Evolutionary conservation across 2,113 vertebrate species (phyloP).

Genomic region (Sinosuthora webbiana): DNA sequence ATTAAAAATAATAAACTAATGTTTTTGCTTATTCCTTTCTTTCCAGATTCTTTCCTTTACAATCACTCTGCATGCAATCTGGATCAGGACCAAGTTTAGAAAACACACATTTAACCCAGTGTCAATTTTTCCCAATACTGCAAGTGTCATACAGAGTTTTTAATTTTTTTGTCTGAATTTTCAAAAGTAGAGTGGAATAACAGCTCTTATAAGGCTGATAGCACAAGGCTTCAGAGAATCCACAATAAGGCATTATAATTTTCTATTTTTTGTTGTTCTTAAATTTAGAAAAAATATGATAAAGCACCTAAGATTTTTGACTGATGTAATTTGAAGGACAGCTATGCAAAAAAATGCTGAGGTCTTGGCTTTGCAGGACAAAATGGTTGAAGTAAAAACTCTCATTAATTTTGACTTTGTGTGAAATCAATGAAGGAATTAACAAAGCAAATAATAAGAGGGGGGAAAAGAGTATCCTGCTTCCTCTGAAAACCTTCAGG

Average conservation of each 20-base stretch:
- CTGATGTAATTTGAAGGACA: neutral
- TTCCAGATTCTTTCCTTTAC: neutral
- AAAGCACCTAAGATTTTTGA: neutral
- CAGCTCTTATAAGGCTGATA: neutral
- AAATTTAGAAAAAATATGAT: neutral
- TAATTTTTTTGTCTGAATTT: neutral
- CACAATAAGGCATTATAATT: neutral
- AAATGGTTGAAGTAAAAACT: neutral
- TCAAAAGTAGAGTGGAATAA: neutral
- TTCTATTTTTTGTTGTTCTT: neutral
- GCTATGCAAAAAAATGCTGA: neutral
- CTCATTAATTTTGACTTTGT: neutral
- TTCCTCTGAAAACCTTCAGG: neutral
- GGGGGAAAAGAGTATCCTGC: neutral
- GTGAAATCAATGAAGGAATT: neutral
- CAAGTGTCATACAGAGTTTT: neutral
- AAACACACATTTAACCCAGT: neutral
- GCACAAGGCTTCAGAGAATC: neutral
- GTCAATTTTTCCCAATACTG: neutral
- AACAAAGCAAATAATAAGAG: conserved; percentile 25
- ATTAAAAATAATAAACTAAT: neutral
- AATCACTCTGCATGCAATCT: neutral
- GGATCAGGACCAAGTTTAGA: neutral
- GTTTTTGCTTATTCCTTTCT: neutral
- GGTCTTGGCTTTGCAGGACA: neutral